These are phyloP conservation scores for Rotaria magnacalcarata DNA, from an alignment of 2,888 invertebrate genomes.

Conservation along the genomic window DNA sequence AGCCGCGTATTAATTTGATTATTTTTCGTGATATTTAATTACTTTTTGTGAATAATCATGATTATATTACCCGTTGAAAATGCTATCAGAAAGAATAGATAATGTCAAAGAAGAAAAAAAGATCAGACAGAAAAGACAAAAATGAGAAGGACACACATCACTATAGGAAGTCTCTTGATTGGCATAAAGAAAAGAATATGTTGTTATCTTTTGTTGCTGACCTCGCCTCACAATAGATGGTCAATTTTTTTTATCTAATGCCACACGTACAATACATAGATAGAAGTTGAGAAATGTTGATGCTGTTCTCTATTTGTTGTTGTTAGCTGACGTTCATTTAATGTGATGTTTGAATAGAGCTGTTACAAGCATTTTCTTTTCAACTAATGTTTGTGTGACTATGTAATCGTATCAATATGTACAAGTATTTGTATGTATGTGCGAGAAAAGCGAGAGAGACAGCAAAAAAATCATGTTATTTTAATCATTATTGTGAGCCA, in stretches of 20 bases:
- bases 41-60: neutral
- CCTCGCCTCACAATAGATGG: neutral
- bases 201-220: neutral
- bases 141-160: neutral
- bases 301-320: conserved; percentile 3
- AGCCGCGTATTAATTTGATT: neutral
- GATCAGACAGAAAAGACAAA: neutral
- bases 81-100: neutral
- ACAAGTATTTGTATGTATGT: neutral
- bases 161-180: neutral
- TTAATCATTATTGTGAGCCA: conserved; percentile 1
- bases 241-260: conserved; percentile 13
- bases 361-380: neutral
- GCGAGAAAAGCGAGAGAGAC: neutral
- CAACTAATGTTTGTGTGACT: neutral
- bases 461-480: neutral
- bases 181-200: neutral
- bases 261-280: neutral
- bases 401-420: conserved; percentile 13
- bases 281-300: neutral
- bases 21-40: neutral
- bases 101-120: neutral
- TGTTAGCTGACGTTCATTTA: neutral
- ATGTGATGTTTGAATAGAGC: neutral
- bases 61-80: neutral